Evolutionary conservation across 53 echinoderm and acorn worm species (phyloP).

Genomic region (Patiria pectinifera): DNA sequence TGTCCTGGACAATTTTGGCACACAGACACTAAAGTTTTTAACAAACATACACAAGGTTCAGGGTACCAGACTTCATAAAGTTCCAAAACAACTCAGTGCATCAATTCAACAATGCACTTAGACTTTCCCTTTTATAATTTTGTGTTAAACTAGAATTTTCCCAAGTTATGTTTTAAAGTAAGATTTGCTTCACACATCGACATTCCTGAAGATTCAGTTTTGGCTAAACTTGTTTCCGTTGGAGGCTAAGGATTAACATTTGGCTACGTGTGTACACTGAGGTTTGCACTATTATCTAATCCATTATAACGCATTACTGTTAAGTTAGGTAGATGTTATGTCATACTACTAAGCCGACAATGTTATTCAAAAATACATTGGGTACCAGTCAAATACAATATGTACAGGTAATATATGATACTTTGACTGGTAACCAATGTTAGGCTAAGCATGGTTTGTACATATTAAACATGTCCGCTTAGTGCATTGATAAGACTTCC

Average conservation of each 20-base stretch:
- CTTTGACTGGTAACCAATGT: conserved; percentile 18
- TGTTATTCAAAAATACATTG: background rate
- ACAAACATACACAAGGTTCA: too few species aligned
- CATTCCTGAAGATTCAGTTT: background rate
- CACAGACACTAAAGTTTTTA: background rate
- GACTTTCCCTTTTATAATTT: too few species aligned
- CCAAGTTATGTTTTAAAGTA: background rate
- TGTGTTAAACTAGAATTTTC: background rate
- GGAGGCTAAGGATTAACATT: background rate
- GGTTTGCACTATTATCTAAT: background rate
- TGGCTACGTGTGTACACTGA: background rate
- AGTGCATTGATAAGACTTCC: background rate
- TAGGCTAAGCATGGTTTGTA: background rate
- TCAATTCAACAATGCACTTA: too few species aligned
- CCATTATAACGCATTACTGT: background rate
- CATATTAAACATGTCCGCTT: background rate
- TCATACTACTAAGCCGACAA: conserved; percentile 8
- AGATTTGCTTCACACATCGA: background rate
- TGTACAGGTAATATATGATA: background rate
- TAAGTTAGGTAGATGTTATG: background rate
- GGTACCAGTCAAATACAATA: conserved; percentile 11
- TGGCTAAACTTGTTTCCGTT: background rate
- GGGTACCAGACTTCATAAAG: too few species aligned
- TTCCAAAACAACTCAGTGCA: too few species aligned
- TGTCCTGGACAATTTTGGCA: background rate